Base-by-base conservation (phyloP, 2,113 vertebrate species). In the Myiopsitta monachus region DNA sequence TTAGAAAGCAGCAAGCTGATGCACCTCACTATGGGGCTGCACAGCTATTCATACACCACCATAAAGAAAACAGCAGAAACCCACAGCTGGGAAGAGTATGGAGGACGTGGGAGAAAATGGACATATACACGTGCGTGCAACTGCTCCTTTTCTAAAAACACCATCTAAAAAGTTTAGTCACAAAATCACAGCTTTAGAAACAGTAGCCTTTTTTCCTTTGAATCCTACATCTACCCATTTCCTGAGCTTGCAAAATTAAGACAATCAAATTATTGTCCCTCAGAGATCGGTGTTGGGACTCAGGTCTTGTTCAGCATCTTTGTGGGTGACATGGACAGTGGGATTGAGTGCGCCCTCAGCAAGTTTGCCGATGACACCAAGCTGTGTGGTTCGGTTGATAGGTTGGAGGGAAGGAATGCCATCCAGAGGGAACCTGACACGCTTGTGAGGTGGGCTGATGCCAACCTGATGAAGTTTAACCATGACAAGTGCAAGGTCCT, bases 101-200 rank as follows among this genome's bases (percentile, higher is more conserved):
- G 14, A 24, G 24, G 9, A 64, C 5, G 17, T 22, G 51, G 5
- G 28, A 11, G 10, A 3, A 64, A 89, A 66, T 0, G 7, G 9
- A 47, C 5, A 73, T 0, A 27, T 1, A 26, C 7, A 30, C 0
- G 0, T 2, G 5, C 14, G 14, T 5, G 28, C 2, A 39, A 41
- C 62, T 39, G 33, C 21, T 43, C 15, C 55, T 69, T 73, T 2
- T 6, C 9, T 16, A 55, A 68, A 77, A 49, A n/a, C 10, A 18
- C 1, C 2, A 52, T 28, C 26, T 44, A 33, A 31, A 11, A 64
- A 78, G 31, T 55, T 77, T 72, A 85, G 4, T 3, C 16, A 39
- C 31, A 52, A 18, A 84, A 75, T 39, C 18, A 61, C 26, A 89
- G 16, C 19, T 55, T 24, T 52, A 47, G 9, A 59, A 75, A 43